Evolutionary conservation across 2,797 vertebrate genomes (phyloP), one percentile per base, ranked within the genome.

Genomic region (Notolepis coatsorum): DNA sequence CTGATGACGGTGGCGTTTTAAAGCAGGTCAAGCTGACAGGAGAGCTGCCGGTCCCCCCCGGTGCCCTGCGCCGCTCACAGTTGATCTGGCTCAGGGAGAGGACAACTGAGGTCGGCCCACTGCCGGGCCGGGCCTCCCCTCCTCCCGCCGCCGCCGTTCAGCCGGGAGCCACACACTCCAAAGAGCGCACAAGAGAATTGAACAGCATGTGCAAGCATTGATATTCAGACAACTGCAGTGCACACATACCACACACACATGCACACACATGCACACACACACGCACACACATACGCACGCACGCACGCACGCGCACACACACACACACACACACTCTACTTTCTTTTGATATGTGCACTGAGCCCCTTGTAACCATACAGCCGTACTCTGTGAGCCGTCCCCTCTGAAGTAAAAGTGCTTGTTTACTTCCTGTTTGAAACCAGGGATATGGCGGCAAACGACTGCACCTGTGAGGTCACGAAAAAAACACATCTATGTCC

Each of bases 1-100:
- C 59, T 71, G 79, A 80, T 83, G 84, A 86, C 73, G 65, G 66
- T 73, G 70, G 59, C 73, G 1, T 84, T 87, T 83, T 80, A 82
- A 86, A 86, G 65, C 78, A 62, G 87, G 87, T 88, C 74, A 86
- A 82, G 88, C 85, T 88, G 88, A 85, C 75, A 18, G 80, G 65
- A 81, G 72, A 78, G 74, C 70, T 66, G 65, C 58, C 63, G 0
- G 64, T 61, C 69, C 68, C 77, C 48, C 10, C 60, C 3, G 37
- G 25, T 3, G 46, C 21, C 58, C 46, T 65, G n/a, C 10, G 1
- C 56, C 9, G 43, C 61, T 68, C 69, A 13, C 27, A 73, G 65
- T 27, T 73, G 77, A 74, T 73, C 52, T 75, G 71, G 71, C 52
- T 68, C 61, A 71, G 49, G 68, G 65, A 66, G 21, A 49, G 50